These are phyloP conservation scores for Typhlichthys eigenmanni DNA, from an alignment of 2,797 vertebrate genomes.

Conservation along the genomic window DNA sequence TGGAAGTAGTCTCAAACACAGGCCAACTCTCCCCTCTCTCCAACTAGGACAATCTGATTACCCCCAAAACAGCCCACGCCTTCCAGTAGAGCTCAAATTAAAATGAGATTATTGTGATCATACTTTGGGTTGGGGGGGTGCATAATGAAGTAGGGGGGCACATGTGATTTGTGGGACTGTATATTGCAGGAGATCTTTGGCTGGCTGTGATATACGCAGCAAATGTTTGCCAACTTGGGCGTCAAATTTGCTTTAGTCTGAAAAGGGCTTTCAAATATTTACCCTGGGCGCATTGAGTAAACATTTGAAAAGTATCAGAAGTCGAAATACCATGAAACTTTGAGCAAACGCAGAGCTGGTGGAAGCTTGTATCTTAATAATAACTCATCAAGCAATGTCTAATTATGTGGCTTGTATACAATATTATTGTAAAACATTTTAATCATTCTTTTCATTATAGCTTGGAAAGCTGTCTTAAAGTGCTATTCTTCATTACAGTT, in stretches of 20 bases:
- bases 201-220: conserved; percentile 43
- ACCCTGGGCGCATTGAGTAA: conserved; percentile 53
- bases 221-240: conserved; percentile 67
- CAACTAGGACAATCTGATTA: conserved; percentile 75
- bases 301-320: conserved; percentile 42
- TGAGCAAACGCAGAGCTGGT: conserved; percentile 27
- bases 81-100: conserved; percentile 73
- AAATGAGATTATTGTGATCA: conserved; percentile 76
- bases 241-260: conserved; percentile 58
- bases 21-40: conserved; percentile 69
- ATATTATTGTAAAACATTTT: conserved; percentile 41
- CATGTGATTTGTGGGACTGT: conserved; percentile 46
- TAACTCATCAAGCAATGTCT: conserved; percentile 44
- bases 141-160: conserved; percentile 59
- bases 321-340: conserved; percentile 10
- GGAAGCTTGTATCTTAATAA: conserved; percentile 37
- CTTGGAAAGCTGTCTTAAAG: conserved; percentile 48
- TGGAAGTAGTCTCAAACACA: conserved; percentile 84
- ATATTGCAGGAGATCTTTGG: conserved; percentile 38
- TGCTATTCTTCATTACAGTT: conserved; percentile 33
- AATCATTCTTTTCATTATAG: conserved; percentile 41
- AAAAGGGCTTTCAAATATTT: conserved; percentile 64
- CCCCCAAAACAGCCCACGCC: conserved; percentile 27
- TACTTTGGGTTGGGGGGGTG: conserved; percentile 55
- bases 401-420: conserved; percentile 41